Evolutionary conservation across 2,797 vertebrate genomes (phyloP), one percentile per base, ranked within the genome.

Genomic region (Hirundo rustica): DNA sequence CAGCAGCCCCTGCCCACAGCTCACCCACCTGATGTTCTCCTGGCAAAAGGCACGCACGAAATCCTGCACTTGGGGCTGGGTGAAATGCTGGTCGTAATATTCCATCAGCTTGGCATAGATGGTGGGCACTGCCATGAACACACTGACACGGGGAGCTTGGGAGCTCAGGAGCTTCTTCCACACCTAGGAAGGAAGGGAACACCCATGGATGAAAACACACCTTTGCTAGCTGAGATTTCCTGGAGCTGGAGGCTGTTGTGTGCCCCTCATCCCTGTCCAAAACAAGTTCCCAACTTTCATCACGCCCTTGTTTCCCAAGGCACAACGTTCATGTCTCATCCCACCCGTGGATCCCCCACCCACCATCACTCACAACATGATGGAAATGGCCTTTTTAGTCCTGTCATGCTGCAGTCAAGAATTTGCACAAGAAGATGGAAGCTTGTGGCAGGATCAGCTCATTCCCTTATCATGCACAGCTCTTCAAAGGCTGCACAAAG

Each of bases 121-220:
- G 11, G 99, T 99, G 58, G 99, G 99, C 91, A 99, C 99, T 3
- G 99, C 99, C 99, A 99, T 99, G 94, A 99, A 99, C 32, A 99
- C 96, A 4, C 96, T 99, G 75, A 99, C 92, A 58, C 95, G 76
- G 2, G 98, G 98, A 61, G 95, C 87, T 44, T 97, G 98, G 10
- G 93, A 97, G 95, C 95, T 98, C 20, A 98, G 85, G 32, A 98
- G 88, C 91, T 71, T 98, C 92, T 99, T 98, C 99, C 99, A 99
- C 65, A 99, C 99, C 99, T 99, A 66, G 32, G 26, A 81, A 51
- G 25, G 29, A 89, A 84, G 47, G 34, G 85, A 30, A 78, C 19
- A 71, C 1, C 30, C 16, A 7, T 0, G 3, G 21, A 40, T 55
- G 17, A 72, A 83, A 64, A 45, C 3, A 45, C 5, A 64, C 8